Percentiles rank a stretch among this genome's conserved stretches.
Conservation (phyloP, 2,797 vertebrate genomes). For the Thamnophis elegans region DNA sequence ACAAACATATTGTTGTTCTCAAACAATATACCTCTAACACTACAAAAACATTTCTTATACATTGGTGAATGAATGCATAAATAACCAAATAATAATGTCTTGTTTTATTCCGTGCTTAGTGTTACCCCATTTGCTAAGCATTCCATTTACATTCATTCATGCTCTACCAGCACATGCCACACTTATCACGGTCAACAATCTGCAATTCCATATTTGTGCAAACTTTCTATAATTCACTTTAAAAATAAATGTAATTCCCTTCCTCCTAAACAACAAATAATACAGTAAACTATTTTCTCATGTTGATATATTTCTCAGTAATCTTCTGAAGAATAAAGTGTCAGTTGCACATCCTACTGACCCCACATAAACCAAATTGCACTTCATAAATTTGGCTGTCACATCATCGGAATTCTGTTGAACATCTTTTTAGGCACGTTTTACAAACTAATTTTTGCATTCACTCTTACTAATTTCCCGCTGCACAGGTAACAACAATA, state of each 20-base stretch:
- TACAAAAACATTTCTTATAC: not conserved
- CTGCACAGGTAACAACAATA: not conserved
- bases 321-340: not conserved
- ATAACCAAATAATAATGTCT: not conserved
- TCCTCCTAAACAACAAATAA: not conserved
- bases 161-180: not conserved
- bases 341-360: not conserved
- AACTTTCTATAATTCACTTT: too few relatives aligned
- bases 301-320: not conserved
- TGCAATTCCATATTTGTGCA: too few relatives aligned
- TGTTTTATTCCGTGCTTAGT: not conserved
- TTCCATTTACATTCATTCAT: not conserved
- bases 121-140: not conserved
- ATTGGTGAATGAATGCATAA: not conserved
- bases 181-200: not conserved
- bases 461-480: not conserved
- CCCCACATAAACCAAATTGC: not conserved
- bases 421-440: not conserved
- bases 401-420: not conserved
- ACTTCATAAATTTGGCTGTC: not conserved
- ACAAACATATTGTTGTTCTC: not conserved
- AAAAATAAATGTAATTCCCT: not conserved
- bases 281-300: not conserved
- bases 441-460: not conserved
- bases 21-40: not conserved